Evolutionary conservation across 2,113 vertebrate species (phyloP), one percentile per base, ranked within the genome.

Genomic region (Otocyon megalotis): DNA sequence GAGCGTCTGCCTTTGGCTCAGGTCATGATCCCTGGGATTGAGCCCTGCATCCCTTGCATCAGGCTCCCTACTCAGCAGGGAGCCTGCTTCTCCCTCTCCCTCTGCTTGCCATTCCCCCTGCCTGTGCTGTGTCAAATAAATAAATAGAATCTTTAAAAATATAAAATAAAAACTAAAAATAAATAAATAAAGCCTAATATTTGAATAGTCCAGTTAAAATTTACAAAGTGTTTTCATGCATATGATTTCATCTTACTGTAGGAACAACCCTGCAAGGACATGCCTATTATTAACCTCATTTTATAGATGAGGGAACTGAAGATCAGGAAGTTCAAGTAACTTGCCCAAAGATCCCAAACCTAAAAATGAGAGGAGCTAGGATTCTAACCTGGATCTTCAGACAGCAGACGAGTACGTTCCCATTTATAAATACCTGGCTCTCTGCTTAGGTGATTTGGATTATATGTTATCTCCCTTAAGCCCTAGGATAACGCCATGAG

Each of bases 171-270:
- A 43, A 43, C 43, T 43, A 43, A 43, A 43, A 43, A 43, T 43
- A 43, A 43, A 43, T 43, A 43, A 43, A 43, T 37, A 83, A 92
- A 7, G 92, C 50, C 60, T 86, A 91, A 54, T 58, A 58, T 56
- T 83, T 94, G 53, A 90, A 81, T 13, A 88, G 32, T 37, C 74
- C 80, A 71, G 67, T 88, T 93, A 93, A 95, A 83, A 95, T 84
- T 83, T 92, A 62, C 37, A 32, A 96, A 88, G 53, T 48, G 32
- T 95, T 91, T 96, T 74, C 35, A 86, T 14, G 67, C 4, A 22
- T 24, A 56, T 1, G 19, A 71, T 85, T 81, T 93, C 16, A 56
- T 92, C 24, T 97, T 81, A 88, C 37, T 67, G 15, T 35, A 28
- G 28, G 19, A 65, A 80, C 17, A 93, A 50, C 30, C 60, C n/a